Evolutionary conservation across 2,113 vertebrate genomes (phyloP), one percentile per base, ranked within the genome.

Genomic region (Trinectes maculatus): DNA sequence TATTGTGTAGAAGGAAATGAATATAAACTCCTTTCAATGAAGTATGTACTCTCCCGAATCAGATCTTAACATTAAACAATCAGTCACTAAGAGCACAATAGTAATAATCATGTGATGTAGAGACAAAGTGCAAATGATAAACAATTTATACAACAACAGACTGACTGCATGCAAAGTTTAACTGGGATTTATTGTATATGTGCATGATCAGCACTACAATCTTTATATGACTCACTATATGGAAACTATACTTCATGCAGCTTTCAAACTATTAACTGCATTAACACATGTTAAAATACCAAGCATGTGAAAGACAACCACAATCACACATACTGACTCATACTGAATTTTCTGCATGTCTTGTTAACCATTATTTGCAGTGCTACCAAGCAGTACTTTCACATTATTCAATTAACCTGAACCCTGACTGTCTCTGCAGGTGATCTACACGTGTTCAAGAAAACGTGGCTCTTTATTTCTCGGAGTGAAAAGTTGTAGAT

Each of bases 331-430:
- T n/a, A n/a, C n/a, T n/a, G n/a, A n/a, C n/a, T n/a, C n/a, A n/a
- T n/a, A n/a, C n/a, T n/a, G n/a, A n/a, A n/a, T n/a, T n/a, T n/a
- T n/a, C n/a, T 60, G 47, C 5, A 57, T 3, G 28, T 25, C 67
- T 80, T 71, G 57, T 74, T 83, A 75, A 77, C 63, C 18, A 16
- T 69, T 81, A 75, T 77, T 80, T 61, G 72, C 3, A 3, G 49
- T 58, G 40, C 36, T 51, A 42, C 68, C 21, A 44, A 44, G 26
- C 10, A 68, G 60, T 8, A 19, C 57, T 44, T 19, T 16, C 73
- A 69, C 58, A 77, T 85, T 81, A 73, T 77, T 83, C 78, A 75
- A 56, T 83, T 74, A 81, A 39, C 16, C 61, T 0, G 0, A 67
- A 61, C 65, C 26, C 36, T 61, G 67, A 62, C 43, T 22, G 64